A percentile compares a stretch with the other conserved stretches of the same genome.
Evolutionary conservation across 2,113 vertebrate species (phyloP).

Genomic region (Oryzias woworae): DNA sequence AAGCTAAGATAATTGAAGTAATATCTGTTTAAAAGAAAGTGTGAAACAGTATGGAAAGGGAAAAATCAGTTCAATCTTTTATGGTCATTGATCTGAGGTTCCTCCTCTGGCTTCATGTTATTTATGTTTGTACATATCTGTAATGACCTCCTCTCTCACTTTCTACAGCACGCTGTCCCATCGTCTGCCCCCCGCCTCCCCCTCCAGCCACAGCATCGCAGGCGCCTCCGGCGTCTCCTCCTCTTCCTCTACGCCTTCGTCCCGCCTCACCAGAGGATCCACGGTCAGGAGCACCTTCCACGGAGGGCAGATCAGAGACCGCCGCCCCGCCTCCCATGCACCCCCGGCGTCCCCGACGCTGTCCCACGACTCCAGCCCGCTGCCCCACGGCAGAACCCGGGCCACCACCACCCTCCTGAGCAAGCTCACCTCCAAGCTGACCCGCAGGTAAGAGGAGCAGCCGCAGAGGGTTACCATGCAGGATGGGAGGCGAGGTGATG

Average conservation of each 20-base stretch:
- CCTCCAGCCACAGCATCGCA: constrained; percentile 85
- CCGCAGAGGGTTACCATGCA: background rate
- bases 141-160: constrained; percentile 5
- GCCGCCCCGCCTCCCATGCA: constrained; percentile 81
- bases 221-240: constrained; percentile 70
- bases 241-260: constrained; percentile 76
- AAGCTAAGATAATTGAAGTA: no score
- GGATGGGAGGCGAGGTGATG: no score
- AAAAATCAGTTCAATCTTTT: no score
- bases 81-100: no score
- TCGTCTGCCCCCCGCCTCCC: constrained; percentile 79
- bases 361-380: constrained; percentile 81
- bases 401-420: constrained; percentile 90
- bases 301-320: constrained; percentile 90
- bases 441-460: constrained; percentile 85
- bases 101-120: no score
- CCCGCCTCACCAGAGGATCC: constrained; percentile 85
- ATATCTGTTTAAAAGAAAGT: no score
- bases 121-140: no score
- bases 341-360: constrained; percentile 84
- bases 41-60: no score
- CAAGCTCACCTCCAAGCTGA: constrained; percentile 93
- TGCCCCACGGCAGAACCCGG: constrained; percentile 83
- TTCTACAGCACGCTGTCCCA: constrained; percentile 72
- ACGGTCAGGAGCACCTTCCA: constrained; percentile 92